Percentiles rank a stretch among this genome's conserved stretches.
Evolutionary conservation across 2,113 vertebrate species (phyloP).

Genomic region (Dicerorhinus sumatrensis): DNA sequence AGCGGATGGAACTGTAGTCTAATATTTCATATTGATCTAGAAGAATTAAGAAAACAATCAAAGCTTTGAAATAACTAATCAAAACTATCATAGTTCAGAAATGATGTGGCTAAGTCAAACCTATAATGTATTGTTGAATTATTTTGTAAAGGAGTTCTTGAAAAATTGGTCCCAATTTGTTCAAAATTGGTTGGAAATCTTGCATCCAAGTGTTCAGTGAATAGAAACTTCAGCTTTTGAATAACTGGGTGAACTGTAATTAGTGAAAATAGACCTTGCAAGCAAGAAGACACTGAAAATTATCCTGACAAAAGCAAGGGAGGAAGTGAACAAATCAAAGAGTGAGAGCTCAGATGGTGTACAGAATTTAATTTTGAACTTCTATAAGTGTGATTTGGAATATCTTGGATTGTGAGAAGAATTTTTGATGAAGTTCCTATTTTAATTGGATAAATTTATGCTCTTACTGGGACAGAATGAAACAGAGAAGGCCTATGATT

Average conservation of each 20-base stretch:
- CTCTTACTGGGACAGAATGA: constrained; percentile 46
- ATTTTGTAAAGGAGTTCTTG: background rate
- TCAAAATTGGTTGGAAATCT: background rate
- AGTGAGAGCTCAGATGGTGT: background rate
- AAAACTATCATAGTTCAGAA: background rate
- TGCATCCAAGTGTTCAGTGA: background rate
- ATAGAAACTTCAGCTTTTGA: constrained; percentile 2
- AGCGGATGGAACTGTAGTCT: background rate
- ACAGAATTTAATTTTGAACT: constrained; percentile 46
- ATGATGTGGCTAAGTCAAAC: background rate
- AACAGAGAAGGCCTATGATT: constrained; percentile 35
- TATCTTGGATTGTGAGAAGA: constrained; percentile 53
- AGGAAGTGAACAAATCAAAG: background rate
- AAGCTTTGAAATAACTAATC: background rate
- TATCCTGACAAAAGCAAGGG: background rate
- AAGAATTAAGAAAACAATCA: background rate
- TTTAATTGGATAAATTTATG: constrained; percentile 64
- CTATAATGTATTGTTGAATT: background rate
- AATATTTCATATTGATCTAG: background rate
- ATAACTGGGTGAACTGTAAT: background rate
- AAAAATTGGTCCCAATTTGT: background rate
- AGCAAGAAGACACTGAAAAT: background rate
- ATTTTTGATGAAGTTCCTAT: constrained; percentile 63
- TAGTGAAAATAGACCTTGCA: background rate
- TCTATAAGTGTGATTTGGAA: constrained; percentile 15